Conservation (phyloP, 2,797 vertebrate species). For the Sus cebifrons region DNA sequence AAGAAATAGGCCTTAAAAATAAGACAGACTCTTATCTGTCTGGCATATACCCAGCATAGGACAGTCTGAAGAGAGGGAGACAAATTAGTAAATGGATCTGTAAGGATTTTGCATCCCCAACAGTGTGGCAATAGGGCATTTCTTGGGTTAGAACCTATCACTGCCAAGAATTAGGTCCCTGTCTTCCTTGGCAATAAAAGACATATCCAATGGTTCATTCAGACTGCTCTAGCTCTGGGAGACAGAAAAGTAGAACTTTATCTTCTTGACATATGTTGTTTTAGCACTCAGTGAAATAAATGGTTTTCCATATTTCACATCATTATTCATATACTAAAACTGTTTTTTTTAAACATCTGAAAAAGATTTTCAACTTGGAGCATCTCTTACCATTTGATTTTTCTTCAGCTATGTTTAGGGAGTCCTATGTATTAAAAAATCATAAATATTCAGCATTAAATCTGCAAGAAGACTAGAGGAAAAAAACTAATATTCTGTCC, state of each 20-base stretch:
- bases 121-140: conserved; percentile 56
- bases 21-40: conserved; percentile 51
- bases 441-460: conserved; percentile 72
- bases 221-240: conserved; percentile 64
- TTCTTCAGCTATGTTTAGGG: conserved; percentile 63
- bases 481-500: conserved; percentile 10
- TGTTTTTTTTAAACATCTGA: conserved; percentile 59
- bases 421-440: conserved; percentile 58
- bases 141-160: conserved; percentile 58
- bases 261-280: conserved; percentile 82
- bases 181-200: conserved; percentile 64
- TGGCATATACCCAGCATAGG: conserved; percentile 54
- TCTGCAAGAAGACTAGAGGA: neutral
- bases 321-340: conserved; percentile 80
- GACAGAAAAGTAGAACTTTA: conserved; percentile 78
- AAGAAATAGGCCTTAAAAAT: conserved; percentile 48
- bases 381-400: conserved; percentile 74
- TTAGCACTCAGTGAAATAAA: conserved; percentile 82
- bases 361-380: conserved; percentile 76
- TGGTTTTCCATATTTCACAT: conserved; percentile 75
- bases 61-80: conserved; percentile 54
- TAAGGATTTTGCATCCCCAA: conserved; percentile 38
- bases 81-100: conserved; percentile 55
- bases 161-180: conserved; percentile 65
- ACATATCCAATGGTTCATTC: conserved; percentile 66